Evolutionary conservation across 2,888 invertebrate species (phyloP).

Genomic region (Ectemnius cavifrons): DNA sequence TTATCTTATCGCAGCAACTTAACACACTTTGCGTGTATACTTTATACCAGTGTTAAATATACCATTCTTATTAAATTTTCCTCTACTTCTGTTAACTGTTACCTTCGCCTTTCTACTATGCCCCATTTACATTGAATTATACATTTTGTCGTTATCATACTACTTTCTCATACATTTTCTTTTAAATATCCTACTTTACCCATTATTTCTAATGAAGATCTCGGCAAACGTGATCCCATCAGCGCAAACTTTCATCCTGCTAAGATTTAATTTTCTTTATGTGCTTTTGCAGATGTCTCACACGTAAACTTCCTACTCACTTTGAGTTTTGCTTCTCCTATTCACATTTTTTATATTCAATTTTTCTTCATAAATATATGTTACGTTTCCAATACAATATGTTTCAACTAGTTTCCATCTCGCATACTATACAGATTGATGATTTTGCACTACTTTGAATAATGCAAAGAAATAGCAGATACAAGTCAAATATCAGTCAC

Average conservation of each 20-base stretch:
- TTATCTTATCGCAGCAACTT: not conserved
- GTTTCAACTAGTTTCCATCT: not conserved
- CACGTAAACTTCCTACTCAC: too few species aligned
- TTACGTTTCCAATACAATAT: not conserved
- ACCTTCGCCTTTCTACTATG: constrained; percentile 1
- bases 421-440: not conserved
- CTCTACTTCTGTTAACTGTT: constrained; percentile 13
- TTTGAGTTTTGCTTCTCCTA: too few species aligned
- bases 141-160: constrained; percentile 35
- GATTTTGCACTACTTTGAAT: not conserved
- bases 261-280: constrained; percentile 40
- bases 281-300: constrained; percentile 24
- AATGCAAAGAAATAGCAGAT: too few species aligned
- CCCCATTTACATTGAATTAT: constrained; percentile 13
- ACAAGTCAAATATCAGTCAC: too few species aligned
- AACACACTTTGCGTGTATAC: not conserved
- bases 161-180: constrained; percentile 50
- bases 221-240: constrained; percentile 39
- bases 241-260: constrained; percentile 16
- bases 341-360: too few species aligned
- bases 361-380: too few species aligned
- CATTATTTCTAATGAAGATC: constrained; percentile 51
- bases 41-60: not conserved
- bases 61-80: not conserved
- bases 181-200: constrained; percentile 54